Evolutionary conservation across 2,113 vertebrate genomes (phyloP), one percentile per base, ranked within the genome.

Genomic region (Alces alces): DNA sequence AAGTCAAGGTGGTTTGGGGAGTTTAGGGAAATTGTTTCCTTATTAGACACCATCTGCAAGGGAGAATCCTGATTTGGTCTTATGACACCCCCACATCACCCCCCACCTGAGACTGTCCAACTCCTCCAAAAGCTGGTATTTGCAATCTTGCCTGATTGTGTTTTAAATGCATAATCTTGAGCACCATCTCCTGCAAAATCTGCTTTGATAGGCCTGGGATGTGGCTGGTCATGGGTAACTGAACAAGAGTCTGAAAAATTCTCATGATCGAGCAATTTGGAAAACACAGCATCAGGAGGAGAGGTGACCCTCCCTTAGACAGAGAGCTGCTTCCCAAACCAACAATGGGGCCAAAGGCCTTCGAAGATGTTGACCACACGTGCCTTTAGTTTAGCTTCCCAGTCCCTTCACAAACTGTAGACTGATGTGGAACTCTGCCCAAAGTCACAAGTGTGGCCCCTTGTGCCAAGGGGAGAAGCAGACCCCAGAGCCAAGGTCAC

Each of bases 61-160:
- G 21, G n/a, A 86, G 12, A 52, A 70, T 21, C 39, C 21, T 7
- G 2, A 52, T 43, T 50, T 70, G 9, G 23, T 55, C 43, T 95
- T 86, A 55, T 39, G 21, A 83, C 0, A 2, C 7, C 8, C 21
- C 1, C 7, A 4, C 39, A 7, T 14, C 36, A 43, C 12, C 36
- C 36, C 70, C 47, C 10, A 90, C 66, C 0, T 85, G 17, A 80
- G 66, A 64, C 14, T 64, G 14, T 39, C 78, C 33, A 79, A 10
- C 47, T 66, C 54, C 50, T 93, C 25, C 45, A 83, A 83, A 73
- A 86, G 39, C 36, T 39, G 57, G 3, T 33, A 85, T 96, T 92
- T 79, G 28, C 90, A 86, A 25, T 45, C 23, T 27, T 91, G n/a
- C 3, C 1, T 66, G 4, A 14, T 28, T 93, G 16, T 27, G 61